These are phyloP conservation scores for Myoxocephalus aenaeus DNA, from an alignment of 2,797 vertebrate genomes.

Conservation along the genomic window DNA sequence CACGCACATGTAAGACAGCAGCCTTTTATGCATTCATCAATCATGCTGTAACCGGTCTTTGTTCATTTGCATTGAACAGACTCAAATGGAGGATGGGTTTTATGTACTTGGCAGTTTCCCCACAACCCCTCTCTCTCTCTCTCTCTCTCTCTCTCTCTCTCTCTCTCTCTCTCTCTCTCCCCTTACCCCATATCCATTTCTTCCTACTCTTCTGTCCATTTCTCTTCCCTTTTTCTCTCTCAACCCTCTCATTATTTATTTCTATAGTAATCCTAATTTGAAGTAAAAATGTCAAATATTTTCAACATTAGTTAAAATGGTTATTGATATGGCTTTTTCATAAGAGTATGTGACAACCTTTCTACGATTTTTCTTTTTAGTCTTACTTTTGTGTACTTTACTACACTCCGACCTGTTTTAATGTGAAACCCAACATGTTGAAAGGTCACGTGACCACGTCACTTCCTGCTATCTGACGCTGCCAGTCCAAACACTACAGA, in stretches of 20 bases:
- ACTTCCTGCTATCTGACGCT: neutral
- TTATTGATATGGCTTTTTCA: neutral
- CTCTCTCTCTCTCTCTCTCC: neutral
- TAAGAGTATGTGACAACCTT: neutral
- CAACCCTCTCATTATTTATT: neutral
- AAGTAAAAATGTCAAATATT: neutral
- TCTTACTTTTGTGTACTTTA: neutral
- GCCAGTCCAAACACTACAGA: constrained; percentile 1
- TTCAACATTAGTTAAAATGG: neutral
- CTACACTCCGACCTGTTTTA: neutral
- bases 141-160: neutral
- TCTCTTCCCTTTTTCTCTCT: neutral
- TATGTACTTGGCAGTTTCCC: constrained; percentile 45
- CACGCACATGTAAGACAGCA: constrained; percentile 17
- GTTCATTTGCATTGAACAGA: constrained; percentile 61
- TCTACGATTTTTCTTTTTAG: neutral
- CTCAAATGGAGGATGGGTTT: constrained; percentile 46
- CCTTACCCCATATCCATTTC: too few relatives aligned
- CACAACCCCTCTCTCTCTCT: neutral
- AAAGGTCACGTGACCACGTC: neutral
- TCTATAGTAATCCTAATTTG: neutral
- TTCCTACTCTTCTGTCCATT: neutral
- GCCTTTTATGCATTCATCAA: constrained; percentile 55
- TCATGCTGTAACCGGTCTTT: constrained; percentile 54
- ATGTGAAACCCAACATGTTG: neutral